phyloP scores from a whole-genome alignment of 1,140 invertebrate species.

The Mycetomoellerius zeteki region DNA sequence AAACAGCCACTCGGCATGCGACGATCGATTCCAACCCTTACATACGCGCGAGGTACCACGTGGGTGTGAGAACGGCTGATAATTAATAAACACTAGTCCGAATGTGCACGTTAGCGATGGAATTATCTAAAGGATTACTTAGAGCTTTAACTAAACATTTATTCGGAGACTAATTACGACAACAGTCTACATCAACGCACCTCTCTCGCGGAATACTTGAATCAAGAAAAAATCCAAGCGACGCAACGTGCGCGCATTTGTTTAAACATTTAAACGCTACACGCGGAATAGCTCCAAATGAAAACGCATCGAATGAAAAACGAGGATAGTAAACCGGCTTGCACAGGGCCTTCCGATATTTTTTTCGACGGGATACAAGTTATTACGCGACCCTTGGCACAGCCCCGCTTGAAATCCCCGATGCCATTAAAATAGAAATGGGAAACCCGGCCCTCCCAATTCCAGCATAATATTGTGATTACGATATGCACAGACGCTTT shows the following conservation, averaged over 20 bases:
- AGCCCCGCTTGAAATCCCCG: constrained; percentile 82
- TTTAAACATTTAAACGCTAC: constrained; percentile 45
- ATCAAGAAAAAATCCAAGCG: constrained; percentile 11
- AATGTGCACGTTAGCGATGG: neutral
- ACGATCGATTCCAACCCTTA: constrained; percentile 33
- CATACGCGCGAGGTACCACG: neutral
- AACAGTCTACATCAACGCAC: neutral
- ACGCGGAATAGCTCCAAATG: constrained; percentile 50
- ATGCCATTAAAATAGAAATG: constrained; percentile 86
- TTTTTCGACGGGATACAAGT: constrained; percentile 71
- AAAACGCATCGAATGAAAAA: constrained; percentile 74
- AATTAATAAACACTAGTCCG: constrained; percentile 45
- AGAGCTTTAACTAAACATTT: constrained; percentile 16
- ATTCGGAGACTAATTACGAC: constrained; percentile 22
- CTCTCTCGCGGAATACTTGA: neutral
- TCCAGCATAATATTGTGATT: constrained; percentile 86
- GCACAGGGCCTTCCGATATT: constrained; percentile 71
- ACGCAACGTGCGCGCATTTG: neutral
- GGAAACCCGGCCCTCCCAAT: constrained; percentile 84
- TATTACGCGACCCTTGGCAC: constrained; percentile 77
- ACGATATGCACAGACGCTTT: constrained; percentile 81
- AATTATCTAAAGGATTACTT: constrained; percentile 16
- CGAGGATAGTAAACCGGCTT: constrained; percentile 69
- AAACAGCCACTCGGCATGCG: constrained; percentile 3
- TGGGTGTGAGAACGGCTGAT: constrained; percentile 9